phyloP scores from a whole-genome alignment of 2,888 invertebrate species.

The Therioaphis trifolii region DNA sequence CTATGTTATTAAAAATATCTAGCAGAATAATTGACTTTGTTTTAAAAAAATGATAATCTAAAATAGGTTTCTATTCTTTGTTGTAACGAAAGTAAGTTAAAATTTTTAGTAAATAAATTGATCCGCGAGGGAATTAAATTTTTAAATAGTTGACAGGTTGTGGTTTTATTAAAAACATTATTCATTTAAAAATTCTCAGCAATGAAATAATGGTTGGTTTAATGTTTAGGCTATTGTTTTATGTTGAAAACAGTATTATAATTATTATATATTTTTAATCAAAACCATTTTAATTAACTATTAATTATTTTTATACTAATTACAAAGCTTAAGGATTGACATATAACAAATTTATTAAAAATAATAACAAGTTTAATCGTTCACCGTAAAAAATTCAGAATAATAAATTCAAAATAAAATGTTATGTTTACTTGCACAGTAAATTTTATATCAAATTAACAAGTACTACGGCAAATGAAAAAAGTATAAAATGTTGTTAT shows the following conservation, averaged over 20 bases:
- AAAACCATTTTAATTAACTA: conserved; percentile 23
- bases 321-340: neutral
- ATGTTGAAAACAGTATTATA: neutral
- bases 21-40: too few species aligned
- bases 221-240: neutral
- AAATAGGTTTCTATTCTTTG: too few species aligned
- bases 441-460: conserved; percentile 4
- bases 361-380: neutral
- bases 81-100: neutral
- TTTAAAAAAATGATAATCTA: too few species aligned
- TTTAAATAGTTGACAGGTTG: neutral
- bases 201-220: neutral
- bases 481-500: neutral
- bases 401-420: neutral
- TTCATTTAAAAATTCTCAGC: neutral
- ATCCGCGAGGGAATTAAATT: neutral
- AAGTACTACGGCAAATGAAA: neutral
- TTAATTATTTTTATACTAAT: conserved; percentile 15
- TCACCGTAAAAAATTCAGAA: neutral
- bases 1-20: too few species aligned
- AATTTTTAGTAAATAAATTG: neutral
- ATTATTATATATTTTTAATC: conserved; percentile 9
- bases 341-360: conserved; percentile 7
- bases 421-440: neutral
- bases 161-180: neutral